Evolutionary conservation across 2,888 invertebrate species (phyloP).

Genomic region (Alloscopus bannaensis): DNA sequence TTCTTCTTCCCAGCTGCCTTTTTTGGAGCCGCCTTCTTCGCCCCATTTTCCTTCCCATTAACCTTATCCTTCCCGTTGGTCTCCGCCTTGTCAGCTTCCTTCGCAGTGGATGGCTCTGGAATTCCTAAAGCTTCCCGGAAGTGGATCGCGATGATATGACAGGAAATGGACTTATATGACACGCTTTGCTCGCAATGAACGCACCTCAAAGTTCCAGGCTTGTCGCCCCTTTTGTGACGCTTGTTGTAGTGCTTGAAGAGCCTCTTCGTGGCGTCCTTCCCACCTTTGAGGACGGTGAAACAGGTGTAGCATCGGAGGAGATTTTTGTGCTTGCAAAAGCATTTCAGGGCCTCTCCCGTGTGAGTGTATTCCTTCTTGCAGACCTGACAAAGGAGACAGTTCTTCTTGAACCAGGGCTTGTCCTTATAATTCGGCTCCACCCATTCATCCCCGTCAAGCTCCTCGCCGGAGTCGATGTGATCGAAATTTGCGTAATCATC

Average conservation of each 20-base stretch:
- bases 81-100: slow-evolving; percentile 4
- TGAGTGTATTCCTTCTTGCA: slow-evolving; percentile 20
- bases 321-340: slow-evolving; percentile 44
- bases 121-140: slow-evolving; percentile 46
- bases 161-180: slow-evolving; percentile 66
- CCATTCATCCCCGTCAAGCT: slow-evolving; percentile 1
- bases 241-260: slow-evolving; percentile 66
- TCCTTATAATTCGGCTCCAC: slow-evolving; percentile 36
- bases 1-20: slow-evolving; percentile 21
- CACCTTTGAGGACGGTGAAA: slow-evolving; percentile 56
- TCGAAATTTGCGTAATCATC: slow-evolving; percentile 11
- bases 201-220: slow-evolving; percentile 55
- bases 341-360: slow-evolving; percentile 31
- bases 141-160: slow-evolving; percentile 68
- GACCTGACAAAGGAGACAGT: slow-evolving; percentile 44
- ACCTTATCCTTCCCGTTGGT: slow-evolving; percentile 2
- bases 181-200: slow-evolving; percentile 58
- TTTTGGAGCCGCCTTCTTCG: not conserved
- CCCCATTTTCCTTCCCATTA: slow-evolving; percentile 21
- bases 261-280: slow-evolving; percentile 53
- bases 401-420: slow-evolving; percentile 42
- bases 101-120: slow-evolving; percentile 6
- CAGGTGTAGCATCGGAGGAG: slow-evolving; percentile 68
- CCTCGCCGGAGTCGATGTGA: slow-evolving; percentile 8
- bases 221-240: slow-evolving; percentile 53